Base-by-base conservation (phyloP, 2,113 vertebrate species). In the Saccopteryx bilineata region DNA sequence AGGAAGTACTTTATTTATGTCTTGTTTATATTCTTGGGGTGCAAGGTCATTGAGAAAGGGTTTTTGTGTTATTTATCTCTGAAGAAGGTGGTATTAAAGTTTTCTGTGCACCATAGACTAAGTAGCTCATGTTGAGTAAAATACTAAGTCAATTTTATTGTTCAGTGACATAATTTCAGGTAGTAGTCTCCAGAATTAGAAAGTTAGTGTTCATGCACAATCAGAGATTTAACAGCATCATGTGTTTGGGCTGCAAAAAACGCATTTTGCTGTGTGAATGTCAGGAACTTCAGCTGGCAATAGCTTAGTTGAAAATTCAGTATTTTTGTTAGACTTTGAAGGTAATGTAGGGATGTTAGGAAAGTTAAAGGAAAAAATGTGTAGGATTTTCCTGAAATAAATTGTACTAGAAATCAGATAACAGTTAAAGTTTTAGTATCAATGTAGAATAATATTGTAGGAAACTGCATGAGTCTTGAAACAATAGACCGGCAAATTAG, bases 381-480 rank as follows among this genome's bases (percentile, higher is more conserved):
- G 19, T 80, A 72, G 24, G 17, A 79, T 91, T 94, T 94, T 87
- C 46, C n/a, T 87, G 56, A 90, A 91, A 58, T 85, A 94, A 91
- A 31, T 92, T 87, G 9, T 84, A 60, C 17, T 46, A 71, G 76
- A 85, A 93, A 85, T 93, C 63, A 48, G 50, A 50, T 83, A 87
- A 39, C 14, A 66, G 17, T 84, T 89, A 39, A 69, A 26, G 19
- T 74, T 63, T 83, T 89, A 75, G 21, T 90, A 74, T 63, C n/a
- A 65, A 56, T 80, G 14, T 93, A 24, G 68, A 54, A 46, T 86
- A 26, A 28, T 91, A 28, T 24, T 74, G 58, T 82, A 92, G 60
- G 81, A 87, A 93, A 85, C 21, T 81, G 33, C n/a, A 0, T 83
- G 28, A 78, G 19, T 63, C 24, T 74, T 71, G 48, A 61, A 85